Evolutionary conservation across 2,797 vertebrate species (phyloP).

Genomic region (Molossus alvarezi): DNA sequence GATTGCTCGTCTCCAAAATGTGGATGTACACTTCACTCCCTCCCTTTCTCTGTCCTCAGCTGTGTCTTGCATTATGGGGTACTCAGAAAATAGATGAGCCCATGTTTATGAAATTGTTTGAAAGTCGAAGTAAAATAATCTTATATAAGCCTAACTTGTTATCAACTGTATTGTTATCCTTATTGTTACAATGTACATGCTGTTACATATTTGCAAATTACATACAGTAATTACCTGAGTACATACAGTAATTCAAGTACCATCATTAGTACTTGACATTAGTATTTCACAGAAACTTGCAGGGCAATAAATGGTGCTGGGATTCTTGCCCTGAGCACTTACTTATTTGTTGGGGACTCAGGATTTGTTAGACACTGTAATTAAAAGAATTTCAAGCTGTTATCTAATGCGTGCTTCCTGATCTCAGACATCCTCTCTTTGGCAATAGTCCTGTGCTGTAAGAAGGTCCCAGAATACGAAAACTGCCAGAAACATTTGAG

Average conservation of each 20-base stretch:
- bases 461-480: constrained; percentile 32
- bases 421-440: constrained; percentile 52
- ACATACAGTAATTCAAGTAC: constrained; percentile 80
- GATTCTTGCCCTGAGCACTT: constrained; percentile 69
- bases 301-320: constrained; percentile 61
- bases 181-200: constrained; percentile 46
- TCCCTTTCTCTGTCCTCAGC: constrained; percentile 22
- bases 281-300: constrained; percentile 70
- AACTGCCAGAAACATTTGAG: not conserved
- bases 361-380: constrained; percentile 71
- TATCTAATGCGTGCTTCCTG: constrained; percentile 57
- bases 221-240: constrained; percentile 79
- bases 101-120: constrained; percentile 75
- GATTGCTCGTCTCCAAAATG: constrained; percentile 53
- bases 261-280: constrained; percentile 79
- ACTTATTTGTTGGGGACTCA: constrained; percentile 70
- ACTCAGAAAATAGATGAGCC: constrained; percentile 76
- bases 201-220: constrained; percentile 77
- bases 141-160: constrained; percentile 60
- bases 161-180: constrained; percentile 75
- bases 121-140: constrained; percentile 75
- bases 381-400: constrained; percentile 75
- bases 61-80: constrained; percentile 37
- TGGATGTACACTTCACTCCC: constrained; percentile 3
- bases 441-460: not conserved